Evolutionary conservation across 2,113 vertebrate species (phyloP).

Genomic region (Gadus macrocephalus): DNA sequence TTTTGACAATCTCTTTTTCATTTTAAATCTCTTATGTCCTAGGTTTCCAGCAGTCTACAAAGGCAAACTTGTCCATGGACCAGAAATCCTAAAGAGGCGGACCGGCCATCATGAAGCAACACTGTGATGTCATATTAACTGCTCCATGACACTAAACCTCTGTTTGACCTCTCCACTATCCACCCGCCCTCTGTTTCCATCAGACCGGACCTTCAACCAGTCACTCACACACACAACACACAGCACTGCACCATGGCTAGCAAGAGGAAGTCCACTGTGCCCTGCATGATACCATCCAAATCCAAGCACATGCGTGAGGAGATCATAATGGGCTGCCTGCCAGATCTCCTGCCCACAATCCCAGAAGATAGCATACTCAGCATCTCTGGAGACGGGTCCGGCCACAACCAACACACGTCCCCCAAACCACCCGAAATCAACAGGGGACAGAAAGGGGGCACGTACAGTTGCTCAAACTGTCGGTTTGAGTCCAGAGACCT

Average conservation of each 20-base stretch:
- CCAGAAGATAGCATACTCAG: constrained; percentile 68
- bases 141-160: constrained; percentile 67
- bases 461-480: constrained; percentile 83
- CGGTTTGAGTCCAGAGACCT: constrained; percentile 84
- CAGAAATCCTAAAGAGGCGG: constrained; percentile 58
- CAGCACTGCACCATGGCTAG: constrained; percentile 82
- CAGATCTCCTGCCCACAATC: constrained; percentile 68
- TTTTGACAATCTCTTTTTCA: neutral
- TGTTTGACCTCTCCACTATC: constrained; percentile 60
- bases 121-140: constrained; percentile 70
- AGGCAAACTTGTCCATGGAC: constrained; percentile 63
- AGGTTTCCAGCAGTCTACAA: constrained; percentile 62
- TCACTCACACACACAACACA: constrained; percentile 50
- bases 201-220: constrained; percentile 54
- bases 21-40: constrained; percentile 13
- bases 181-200: constrained; percentile 61
- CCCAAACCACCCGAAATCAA: constrained; percentile 56
- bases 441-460: constrained; percentile 69
- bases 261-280: constrained; percentile 96
- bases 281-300: constrained; percentile 98
- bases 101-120: constrained; percentile 60
- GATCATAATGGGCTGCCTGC: constrained; percentile 65
- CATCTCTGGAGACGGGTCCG: constrained; percentile 63
- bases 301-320: constrained; percentile 79
- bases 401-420: constrained; percentile 63